Conservation (phyloP, 2,113 vertebrate genomes). For the Elaphurus davidianus region DNA sequence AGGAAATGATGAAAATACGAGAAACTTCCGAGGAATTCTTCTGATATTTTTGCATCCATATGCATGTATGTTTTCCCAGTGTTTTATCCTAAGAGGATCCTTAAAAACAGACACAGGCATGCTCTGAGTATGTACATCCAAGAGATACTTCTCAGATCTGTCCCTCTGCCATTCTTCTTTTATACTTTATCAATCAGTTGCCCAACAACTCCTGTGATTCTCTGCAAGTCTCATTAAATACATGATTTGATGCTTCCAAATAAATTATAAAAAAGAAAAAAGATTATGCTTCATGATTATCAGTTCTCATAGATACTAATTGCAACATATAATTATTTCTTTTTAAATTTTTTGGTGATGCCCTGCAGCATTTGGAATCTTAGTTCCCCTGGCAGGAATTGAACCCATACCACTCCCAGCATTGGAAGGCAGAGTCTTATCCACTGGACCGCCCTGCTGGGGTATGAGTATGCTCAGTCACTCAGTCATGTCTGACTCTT, state of each 20-base stretch:
- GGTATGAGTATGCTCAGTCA: background rate
- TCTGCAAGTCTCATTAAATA: constrained; percentile 11
- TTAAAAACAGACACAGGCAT: background rate
- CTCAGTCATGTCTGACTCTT: background rate
- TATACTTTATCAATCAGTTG: background rate
- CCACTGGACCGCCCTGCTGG: background rate
- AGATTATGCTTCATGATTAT: background rate
- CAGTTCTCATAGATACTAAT: background rate
- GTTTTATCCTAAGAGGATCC: background rate
- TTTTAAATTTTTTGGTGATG: background rate
- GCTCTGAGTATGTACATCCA: background rate
- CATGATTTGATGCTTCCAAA: background rate
- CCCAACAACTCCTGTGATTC: background rate
- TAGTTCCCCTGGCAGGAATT: background rate
- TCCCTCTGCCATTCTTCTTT: background rate
- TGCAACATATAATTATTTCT: background rate
- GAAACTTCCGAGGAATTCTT: background rate
- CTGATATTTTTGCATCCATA: background rate
- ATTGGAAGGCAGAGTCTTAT: background rate
- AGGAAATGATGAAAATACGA: background rate
- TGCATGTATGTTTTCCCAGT: background rate
- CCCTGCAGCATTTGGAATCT: background rate
- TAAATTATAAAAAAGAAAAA: background rate
- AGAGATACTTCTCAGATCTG: background rate
- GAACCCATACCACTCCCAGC: background rate